phyloP scores from a whole-genome alignment of 2,888 invertebrate genomes.

The Ditula angustiorana region DNA sequence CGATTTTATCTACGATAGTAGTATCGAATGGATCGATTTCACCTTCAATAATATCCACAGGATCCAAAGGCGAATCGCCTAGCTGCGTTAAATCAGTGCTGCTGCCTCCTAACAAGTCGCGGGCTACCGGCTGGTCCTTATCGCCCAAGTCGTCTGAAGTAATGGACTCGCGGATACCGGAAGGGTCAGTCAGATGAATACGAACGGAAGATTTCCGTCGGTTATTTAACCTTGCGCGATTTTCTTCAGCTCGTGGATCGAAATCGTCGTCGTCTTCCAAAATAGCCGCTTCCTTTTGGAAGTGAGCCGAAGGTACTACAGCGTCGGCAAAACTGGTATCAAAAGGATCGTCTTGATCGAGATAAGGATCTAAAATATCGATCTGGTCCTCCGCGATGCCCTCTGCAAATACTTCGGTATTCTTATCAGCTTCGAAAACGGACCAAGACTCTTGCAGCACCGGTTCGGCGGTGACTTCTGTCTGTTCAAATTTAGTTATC shows the following conservation, averaged over 20 bases:
- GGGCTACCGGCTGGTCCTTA: conserved; percentile 73
- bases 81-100: conserved; percentile 90
- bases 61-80: conserved; percentile 88
- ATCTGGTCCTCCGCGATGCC: conserved; percentile 78
- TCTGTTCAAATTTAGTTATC: conserved; percentile 74
- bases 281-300: conserved; percentile 72
- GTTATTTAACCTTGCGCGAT: conserved; percentile 69
- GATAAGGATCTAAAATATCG: conserved; percentile 76
- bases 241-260: conserved; percentile 88
- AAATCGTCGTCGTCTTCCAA: conserved; percentile 85
- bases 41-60: conserved; percentile 82
- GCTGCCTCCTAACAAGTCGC: conserved; percentile 91
- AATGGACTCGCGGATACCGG: conserved; percentile 85
- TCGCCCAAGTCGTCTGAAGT: conserved; percentile 81
- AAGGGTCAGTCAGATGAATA: conserved; percentile 88
- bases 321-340: conserved; percentile 94
- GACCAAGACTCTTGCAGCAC: conserved; percentile 87
- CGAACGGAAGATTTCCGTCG: conserved; percentile 82
- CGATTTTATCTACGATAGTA: conserved; percentile 89
- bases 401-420: conserved; percentile 76
- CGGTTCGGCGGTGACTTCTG: conserved; percentile 70
- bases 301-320: conserved; percentile 83
- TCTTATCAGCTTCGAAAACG: conserved; percentile 86
- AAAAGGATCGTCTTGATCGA: conserved; percentile 91
- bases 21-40: conserved; percentile 95